Evolutionary conservation across 2,888 invertebrate species (phyloP).

Genomic region (Tinea pellionella): DNA sequence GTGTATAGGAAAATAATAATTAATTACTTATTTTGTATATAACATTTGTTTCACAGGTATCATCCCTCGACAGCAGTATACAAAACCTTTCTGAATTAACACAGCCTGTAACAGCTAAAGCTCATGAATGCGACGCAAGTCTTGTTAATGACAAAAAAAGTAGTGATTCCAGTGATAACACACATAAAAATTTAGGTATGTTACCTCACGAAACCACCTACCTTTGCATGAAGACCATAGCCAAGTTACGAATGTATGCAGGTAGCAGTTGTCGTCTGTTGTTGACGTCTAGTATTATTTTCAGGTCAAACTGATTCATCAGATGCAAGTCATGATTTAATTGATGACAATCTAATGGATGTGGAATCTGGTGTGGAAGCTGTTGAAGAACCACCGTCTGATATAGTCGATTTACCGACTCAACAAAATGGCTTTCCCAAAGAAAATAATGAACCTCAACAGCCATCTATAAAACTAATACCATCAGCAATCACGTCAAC

Average conservation of each 20-base stretch:
- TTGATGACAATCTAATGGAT: conserved; percentile 40
- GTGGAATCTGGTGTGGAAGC: conserved; percentile 67
- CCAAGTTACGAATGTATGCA: too few species aligned
- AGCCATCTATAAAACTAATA: conserved; percentile 18
- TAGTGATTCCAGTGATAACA: conserved; percentile 57
- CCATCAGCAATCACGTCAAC: conserved; percentile 35
- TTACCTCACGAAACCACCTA: background rate
- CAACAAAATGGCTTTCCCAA: conserved; percentile 17
- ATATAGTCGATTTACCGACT: conserved; percentile 21
- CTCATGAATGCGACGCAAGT: conserved; percentile 39
- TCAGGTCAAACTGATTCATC: conserved; percentile 30
- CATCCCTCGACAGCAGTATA: conserved; percentile 60
- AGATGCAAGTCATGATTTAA: conserved; percentile 33
- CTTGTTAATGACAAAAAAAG: conserved; percentile 38
- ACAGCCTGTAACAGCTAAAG: conserved; percentile 56
- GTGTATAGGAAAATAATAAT: too few species aligned
- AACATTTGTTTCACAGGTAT: conserved; percentile 36
- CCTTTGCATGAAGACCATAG: too few species aligned
- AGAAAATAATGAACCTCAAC: background rate
- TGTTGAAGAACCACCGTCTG: conserved; percentile 46
- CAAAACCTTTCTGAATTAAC: conserved; percentile 63
- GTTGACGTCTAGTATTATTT: too few species aligned
- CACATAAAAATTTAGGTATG: conserved; percentile 57
- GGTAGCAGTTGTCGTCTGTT: too few species aligned
- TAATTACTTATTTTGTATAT: background rate